phyloP scores from a whole-genome alignment of 1,140 invertebrate genomes.

The Drosophila tropicalis region DNA sequence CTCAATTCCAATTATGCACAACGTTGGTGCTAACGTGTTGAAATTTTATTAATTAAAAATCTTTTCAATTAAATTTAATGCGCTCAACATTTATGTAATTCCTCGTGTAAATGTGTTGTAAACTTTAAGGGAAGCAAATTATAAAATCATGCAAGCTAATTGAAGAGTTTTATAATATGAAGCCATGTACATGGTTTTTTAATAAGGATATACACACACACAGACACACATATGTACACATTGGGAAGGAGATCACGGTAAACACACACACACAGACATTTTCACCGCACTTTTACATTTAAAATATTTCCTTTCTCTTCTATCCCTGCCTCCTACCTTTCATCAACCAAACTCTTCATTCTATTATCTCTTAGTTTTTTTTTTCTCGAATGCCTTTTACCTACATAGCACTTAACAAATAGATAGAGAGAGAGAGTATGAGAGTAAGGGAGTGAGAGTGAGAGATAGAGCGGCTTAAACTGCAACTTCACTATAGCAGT shows the following conservation, averaged over 20 bases:
- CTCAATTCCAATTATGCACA: conserved; percentile 66
- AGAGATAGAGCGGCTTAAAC: conserved; percentile 30
- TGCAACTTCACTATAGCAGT: conserved; percentile 27
- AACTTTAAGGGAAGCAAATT: conserved; percentile 45
- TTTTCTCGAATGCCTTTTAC: conserved; percentile 5
- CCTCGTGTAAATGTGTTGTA: conserved; percentile 64
- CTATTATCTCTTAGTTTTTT: neutral
- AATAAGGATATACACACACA: neutral
- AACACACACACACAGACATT: neutral
- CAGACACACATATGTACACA: neutral
- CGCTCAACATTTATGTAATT: conserved; percentile 78
- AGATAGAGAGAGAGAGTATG: neutral
- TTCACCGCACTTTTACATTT: neutral
- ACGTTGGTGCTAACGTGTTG: conserved; percentile 50
- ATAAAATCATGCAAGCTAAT: conserved; percentile 44
- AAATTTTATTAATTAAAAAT: conserved; percentile 81
- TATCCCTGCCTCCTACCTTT: neutral
- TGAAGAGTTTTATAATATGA: conserved; percentile 32
- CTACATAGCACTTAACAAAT: conserved; percentile 55
- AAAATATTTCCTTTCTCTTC: neutral
- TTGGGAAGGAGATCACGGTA: neutral
- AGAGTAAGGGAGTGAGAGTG: too few relatives aligned
- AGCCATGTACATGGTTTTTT: conserved; percentile 1
- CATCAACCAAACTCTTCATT: neutral
- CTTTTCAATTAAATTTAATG: conserved; percentile 78